Evolutionary conservation across 1,140 invertebrate species (phyloP).

Genomic region (Neodiprion pinetum): DNA sequence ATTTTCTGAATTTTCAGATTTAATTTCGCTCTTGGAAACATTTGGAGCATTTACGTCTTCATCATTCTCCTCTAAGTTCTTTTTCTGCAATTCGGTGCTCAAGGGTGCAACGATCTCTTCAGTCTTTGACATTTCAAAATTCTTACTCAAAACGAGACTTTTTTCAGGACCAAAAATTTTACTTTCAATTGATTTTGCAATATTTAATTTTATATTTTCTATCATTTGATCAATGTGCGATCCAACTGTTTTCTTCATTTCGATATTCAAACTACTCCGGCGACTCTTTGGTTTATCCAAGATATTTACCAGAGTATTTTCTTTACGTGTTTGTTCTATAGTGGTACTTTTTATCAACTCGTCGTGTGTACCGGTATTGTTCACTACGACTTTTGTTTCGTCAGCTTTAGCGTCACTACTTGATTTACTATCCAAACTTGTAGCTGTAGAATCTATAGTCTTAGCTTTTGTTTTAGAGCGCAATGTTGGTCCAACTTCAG

Average conservation of each 20-base stretch:
- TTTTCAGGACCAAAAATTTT: slow-evolving; percentile 52
- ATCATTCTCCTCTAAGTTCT: slow-evolving; percentile 43
- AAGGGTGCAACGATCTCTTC: slow-evolving; percentile 55
- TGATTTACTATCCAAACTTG: slow-evolving; percentile 13
- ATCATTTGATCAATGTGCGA: slow-evolving; percentile 58
- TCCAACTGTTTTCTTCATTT: slow-evolving; percentile 52
- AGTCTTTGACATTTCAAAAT: slow-evolving; percentile 51
- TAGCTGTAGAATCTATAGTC: slow-evolving; percentile 34
- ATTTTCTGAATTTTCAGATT: slow-evolving; percentile 47
- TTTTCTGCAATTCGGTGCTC: slow-evolving; percentile 48
- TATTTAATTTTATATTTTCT: slow-evolving; percentile 54
- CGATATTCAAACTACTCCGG: slow-evolving; percentile 54
- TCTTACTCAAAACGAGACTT: slow-evolving; percentile 45
- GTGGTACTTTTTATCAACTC: slow-evolving; percentile 33
- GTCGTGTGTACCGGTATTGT: slow-evolving; percentile 24
- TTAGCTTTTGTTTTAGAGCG: slow-evolving; percentile 58
- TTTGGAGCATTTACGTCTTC: slow-evolving; percentile 46
- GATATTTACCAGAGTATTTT: slow-evolving; percentile 44
- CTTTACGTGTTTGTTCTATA: slow-evolving; percentile 44
- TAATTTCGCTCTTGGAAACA: slow-evolving; percentile 40
- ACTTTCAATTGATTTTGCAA: slow-evolving; percentile 55
- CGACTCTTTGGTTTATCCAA: slow-evolving; percentile 44
- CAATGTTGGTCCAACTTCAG: slow-evolving; percentile 50
- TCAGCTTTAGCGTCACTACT: slow-evolving; percentile 34
- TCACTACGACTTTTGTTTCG: slow-evolving; percentile 20